A percentile compares a stretch with the other conserved stretches of the same genome.
Conservation (phyloP, 2,888 invertebrate genomes). For the Apocheima hispidaria region DNA sequence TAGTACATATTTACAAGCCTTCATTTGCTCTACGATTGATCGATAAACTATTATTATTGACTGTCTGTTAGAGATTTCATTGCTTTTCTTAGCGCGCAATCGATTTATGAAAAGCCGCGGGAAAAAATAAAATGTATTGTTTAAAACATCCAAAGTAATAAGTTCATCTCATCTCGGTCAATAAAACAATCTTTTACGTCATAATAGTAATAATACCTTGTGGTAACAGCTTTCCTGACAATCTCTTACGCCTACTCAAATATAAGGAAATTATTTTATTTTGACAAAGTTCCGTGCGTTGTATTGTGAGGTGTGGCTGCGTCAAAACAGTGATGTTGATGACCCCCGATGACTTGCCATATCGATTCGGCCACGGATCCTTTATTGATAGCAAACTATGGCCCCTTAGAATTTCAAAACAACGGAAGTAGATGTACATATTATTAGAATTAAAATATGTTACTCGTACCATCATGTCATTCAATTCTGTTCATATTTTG, state of each 20-base stretch:
- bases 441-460: slow-evolving; percentile 5
- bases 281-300: slow-evolving; percentile 4
- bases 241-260: slow-evolving; percentile 3
- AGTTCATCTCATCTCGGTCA: slow-evolving; percentile 6
- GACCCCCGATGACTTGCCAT: slow-evolving; percentile 79
- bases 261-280: slow-evolving; percentile 1
- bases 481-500: not conserved
- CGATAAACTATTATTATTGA: slow-evolving; percentile 12
- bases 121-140: slow-evolving; percentile 48
- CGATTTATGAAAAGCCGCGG: slow-evolving; percentile 44
- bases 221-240: slow-evolving; percentile 15
- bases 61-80: slow-evolving; percentile 19
- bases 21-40: slow-evolving; percentile 16
- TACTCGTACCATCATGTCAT: not conserved
- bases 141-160: slow-evolving; percentile 20
- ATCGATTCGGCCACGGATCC: slow-evolving; percentile 60
- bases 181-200: slow-evolving; percentile 18
- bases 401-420: slow-evolving; percentile 41
- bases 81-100: slow-evolving; percentile 12
- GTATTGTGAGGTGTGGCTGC: slow-evolving; percentile 29
- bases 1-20: slow-evolving; percentile 20
- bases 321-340: slow-evolving; percentile 75
- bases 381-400: slow-evolving; percentile 64
- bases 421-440: slow-evolving; percentile 17
- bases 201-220: slow-evolving; percentile 5